Evolutionary conservation across 2,888 invertebrate species (phyloP).

Genomic region (Aspidiotus destructor): DNA sequence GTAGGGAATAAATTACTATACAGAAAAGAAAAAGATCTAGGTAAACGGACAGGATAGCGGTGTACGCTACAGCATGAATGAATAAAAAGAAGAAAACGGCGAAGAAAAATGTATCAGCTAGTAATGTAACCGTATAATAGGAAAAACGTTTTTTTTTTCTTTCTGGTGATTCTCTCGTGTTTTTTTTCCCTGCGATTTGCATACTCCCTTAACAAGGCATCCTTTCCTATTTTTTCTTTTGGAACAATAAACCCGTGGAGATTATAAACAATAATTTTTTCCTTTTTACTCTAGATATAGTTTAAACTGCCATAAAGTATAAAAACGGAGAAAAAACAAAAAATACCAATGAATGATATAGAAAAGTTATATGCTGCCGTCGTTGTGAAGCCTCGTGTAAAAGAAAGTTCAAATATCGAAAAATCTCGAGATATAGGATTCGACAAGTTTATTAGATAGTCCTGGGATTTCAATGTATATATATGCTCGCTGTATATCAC

Average conservation of each 20-base stretch:
- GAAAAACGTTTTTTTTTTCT: conserved; percentile 31
- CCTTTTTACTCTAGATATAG: neutral
- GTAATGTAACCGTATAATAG: conserved; percentile 32
- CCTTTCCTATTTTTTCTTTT: conserved; percentile 14
- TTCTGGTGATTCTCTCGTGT: neutral
- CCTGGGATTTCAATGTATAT: too few relatives aligned
- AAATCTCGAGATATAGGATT: too few relatives aligned
- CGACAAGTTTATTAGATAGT: too few relatives aligned
- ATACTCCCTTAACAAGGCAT: conserved; percentile 29
- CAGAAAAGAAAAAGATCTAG: conserved; percentile 26
- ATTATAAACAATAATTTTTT: conserved; percentile 32
- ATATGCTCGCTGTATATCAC: too few relatives aligned
- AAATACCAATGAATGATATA: too few relatives aligned
- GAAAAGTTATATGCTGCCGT: too few relatives aligned
- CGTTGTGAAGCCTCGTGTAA: too few relatives aligned
- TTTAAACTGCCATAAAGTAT: too few relatives aligned
- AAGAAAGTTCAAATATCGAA: too few relatives aligned
- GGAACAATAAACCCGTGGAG: conserved; percentile 28
- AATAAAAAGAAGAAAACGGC: conserved; percentile 25
- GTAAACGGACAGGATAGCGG: conserved; percentile 5
- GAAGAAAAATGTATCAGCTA: conserved; percentile 29
- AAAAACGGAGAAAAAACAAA: too few relatives aligned
- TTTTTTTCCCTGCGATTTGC: conserved; percentile 29
- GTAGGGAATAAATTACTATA: conserved; percentile 30
- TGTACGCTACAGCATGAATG: too few relatives aligned